These are phyloP conservation scores for Aleiodes leptofemur DNA, from an alignment of 2,888 invertebrate genomes.

Conservation along the genomic window DNA sequence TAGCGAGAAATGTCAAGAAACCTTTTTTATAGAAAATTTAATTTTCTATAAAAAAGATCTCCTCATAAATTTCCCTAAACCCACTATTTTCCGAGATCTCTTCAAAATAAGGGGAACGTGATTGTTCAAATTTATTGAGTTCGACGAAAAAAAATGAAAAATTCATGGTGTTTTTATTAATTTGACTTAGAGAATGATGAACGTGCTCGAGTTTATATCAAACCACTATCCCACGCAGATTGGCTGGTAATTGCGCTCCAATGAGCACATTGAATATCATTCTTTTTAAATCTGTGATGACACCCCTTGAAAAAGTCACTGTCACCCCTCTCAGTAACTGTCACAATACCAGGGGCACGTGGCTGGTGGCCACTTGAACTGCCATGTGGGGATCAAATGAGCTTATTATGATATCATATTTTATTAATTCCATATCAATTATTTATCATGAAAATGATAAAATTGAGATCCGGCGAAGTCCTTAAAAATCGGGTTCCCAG, in stretches of 20 bases:
- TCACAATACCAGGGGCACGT: slow-evolving; percentile 68
- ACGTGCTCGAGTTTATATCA: slow-evolving; percentile 11
- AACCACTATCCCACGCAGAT: slow-evolving; percentile 69
- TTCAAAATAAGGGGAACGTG: too few species aligned
- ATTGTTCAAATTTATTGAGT: neutral
- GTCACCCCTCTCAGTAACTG: slow-evolving; percentile 49
- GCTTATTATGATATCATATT: slow-evolving; percentile 32
- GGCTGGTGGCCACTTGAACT: slow-evolving; percentile 70
- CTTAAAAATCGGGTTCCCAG: too few species aligned
- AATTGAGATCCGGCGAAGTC: neutral
- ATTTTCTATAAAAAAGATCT: too few species aligned
- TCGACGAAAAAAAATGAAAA: neutral
- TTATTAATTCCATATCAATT: neutral
- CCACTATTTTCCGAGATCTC: too few species aligned
- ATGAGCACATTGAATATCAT: slow-evolving; percentile 63
- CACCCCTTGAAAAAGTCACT: slow-evolving; percentile 50
- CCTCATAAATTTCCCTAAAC: too few species aligned
- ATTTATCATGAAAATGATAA: too few species aligned
- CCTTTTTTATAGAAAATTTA: too few species aligned
- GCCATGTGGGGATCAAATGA: slow-evolving; percentile 49
- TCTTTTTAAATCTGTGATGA: slow-evolving; percentile 60
- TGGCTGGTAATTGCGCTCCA: slow-evolving; percentile 67
- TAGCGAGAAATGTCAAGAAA: too few species aligned
- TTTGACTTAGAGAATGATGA: slow-evolving; percentile 3
- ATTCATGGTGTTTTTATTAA: neutral